Conservation (phyloP, 2,113 vertebrate genomes). For the Silurus glanis region DNA sequence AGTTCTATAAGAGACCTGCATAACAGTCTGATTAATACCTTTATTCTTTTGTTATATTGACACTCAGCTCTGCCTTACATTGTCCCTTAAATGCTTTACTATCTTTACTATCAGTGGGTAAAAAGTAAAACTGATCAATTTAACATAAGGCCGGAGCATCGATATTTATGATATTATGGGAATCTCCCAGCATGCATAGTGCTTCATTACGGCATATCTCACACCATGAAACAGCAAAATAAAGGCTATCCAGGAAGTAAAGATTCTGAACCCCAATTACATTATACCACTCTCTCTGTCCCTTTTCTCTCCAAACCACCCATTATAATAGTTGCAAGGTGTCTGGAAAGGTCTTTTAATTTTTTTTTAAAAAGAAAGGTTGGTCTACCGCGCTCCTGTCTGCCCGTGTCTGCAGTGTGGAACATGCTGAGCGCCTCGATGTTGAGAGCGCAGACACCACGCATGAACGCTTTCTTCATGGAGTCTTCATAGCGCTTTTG, state of each 20-base stretch:
- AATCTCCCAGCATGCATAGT: neutral
- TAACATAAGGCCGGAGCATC: neutral
- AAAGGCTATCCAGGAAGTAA: neutral
- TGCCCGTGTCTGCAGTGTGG: slow-evolving; percentile 70
- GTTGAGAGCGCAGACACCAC: slow-evolving; percentile 93
- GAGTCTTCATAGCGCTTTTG: slow-evolving; percentile 85
- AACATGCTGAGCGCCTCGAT: slow-evolving; percentile 94
- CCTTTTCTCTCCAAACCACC: neutral
- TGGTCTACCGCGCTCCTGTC: slow-evolving; percentile 55
- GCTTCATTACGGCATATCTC: neutral
- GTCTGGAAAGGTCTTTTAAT: neutral
- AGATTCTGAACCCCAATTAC: neutral
- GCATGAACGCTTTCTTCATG: slow-evolving; percentile 97
- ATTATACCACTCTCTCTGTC: neutral
- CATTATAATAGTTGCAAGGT: neutral
- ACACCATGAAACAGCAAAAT: neutral
- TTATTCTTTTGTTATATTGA: neutral
- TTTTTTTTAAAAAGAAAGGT: neutral
- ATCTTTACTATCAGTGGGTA: neutral
- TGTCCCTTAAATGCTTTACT: neutral
- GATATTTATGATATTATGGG: neutral
- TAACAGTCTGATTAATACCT: neutral
- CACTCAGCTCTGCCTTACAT: neutral
- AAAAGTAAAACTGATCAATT: neutral
- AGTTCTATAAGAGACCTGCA: neutral